These are phyloP conservation scores for Molanna angustata DNA, from an alignment of 2,888 invertebrate genomes.

Conservation along the genomic window DNA sequence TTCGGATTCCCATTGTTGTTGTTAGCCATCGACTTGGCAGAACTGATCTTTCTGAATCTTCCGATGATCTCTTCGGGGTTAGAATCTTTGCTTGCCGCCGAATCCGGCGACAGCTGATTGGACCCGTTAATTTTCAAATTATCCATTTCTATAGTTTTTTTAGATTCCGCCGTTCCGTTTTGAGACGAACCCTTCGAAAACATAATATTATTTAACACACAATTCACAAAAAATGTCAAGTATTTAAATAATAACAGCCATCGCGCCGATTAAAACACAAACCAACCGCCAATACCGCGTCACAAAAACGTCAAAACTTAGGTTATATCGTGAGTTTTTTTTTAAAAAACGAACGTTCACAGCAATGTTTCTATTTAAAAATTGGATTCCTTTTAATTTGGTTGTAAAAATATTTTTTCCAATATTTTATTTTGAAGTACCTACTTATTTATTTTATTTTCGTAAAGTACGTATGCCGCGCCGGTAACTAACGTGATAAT, in stretches of 20 bases:
- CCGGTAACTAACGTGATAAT: no score
- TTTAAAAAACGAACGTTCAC: slow-evolving; percentile 5
- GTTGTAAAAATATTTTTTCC: no score
- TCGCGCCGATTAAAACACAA: no score
- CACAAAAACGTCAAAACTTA: no score
- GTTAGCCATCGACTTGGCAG: slow-evolving; percentile 55
- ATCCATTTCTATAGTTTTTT: slow-evolving; percentile 28
- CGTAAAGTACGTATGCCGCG: no score
- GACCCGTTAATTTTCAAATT: slow-evolving; percentile 15
- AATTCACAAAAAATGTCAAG: not conserved
- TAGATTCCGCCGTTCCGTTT: slow-evolving; percentile 12
- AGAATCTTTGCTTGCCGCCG: slow-evolving; percentile 12
- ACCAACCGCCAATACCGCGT: no score
- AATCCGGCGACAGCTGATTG: slow-evolving; percentile 10
- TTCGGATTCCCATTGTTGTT: slow-evolving; percentile 53
- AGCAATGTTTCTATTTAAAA: no score
- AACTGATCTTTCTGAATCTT: slow-evolving; percentile 53
- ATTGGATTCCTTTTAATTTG: no score
- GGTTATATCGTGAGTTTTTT: slow-evolving; percentile 5
- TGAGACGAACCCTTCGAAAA: slow-evolving; percentile 12
- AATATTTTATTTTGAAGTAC: no score
- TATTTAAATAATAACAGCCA: slow-evolving; percentile 7
- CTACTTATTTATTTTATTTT: no score
- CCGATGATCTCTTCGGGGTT: slow-evolving; percentile 42
- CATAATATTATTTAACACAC: slow-evolving; percentile 5